Percentiles rank a stretch among this genome's conserved stretches.
Evolutionary conservation across 2,113 vertebrate species (phyloP).

Genomic region (Phaethon lepturus): DNA sequence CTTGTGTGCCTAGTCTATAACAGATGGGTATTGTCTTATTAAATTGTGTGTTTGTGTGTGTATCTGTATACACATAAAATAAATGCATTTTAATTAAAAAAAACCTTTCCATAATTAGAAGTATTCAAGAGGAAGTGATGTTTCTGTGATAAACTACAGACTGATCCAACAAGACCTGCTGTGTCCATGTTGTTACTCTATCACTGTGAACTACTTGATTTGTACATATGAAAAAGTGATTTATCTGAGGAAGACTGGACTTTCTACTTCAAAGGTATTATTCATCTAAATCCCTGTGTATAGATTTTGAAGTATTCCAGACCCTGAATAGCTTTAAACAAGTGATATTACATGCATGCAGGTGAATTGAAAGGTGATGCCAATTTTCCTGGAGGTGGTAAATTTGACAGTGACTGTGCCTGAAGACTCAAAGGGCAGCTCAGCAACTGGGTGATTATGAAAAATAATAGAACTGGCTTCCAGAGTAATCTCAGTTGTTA

Average conservation of each 20-base stretch:
- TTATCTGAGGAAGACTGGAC: background rate
- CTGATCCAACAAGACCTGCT: background rate
- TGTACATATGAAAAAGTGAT: background rate
- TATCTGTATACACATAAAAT: background rate
- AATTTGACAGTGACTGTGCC: background rate
- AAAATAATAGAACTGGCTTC: slow-evolving; percentile 13
- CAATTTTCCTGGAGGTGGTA: background rate
- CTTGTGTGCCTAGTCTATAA: background rate
- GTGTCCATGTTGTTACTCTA: background rate
- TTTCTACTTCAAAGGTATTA: background rate
- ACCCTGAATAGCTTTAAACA: background rate
- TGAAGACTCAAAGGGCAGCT: background rate
- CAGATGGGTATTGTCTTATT: background rate
- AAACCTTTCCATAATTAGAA: background rate
- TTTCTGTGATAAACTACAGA: background rate
- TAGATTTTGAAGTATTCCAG: background rate
- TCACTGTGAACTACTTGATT: background rate
- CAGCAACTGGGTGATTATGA: background rate
- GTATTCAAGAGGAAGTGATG: background rate
- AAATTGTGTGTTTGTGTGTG: background rate
- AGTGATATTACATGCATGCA: background rate
- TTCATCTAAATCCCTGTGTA: background rate
- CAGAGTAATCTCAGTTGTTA: background rate
- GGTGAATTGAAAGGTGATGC: background rate
- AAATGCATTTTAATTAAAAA: background rate